A percentile compares a stretch with the other conserved stretches of the same genome.
Conservation (phyloP, 2,113 vertebrate species). For the Oryzias curvinotus region DNA sequence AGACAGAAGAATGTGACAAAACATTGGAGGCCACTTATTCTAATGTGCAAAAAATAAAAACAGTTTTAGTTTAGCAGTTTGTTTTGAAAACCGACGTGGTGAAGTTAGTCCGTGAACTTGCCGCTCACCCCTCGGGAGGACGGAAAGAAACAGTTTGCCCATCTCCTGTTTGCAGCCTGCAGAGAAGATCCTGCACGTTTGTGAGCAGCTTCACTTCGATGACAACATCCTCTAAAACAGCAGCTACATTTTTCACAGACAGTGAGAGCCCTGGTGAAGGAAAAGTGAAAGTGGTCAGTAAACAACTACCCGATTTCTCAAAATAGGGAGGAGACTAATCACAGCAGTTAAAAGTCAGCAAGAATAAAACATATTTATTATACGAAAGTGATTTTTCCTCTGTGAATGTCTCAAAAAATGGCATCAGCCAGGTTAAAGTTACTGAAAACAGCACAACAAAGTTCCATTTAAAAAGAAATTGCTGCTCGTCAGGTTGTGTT, state of each 20-base stretch:
- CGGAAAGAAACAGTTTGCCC: conserved; percentile 79
- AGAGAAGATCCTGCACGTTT: conserved; percentile 80
- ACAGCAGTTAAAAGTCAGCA: background rate
- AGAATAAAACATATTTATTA: too few species aligned
- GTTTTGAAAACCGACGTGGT: too few species aligned
- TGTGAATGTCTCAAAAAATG: too few species aligned
- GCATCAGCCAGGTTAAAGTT: too few species aligned
- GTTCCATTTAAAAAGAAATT: too few species aligned
- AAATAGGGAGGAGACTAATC: background rate
- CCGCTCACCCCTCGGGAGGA: conserved; percentile 72
- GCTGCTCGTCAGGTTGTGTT: too few species aligned
- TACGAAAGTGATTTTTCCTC: too few species aligned
- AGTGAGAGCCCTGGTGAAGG: conserved; percentile 79
- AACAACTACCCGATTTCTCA: conserved; percentile 30
- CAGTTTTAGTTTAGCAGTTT: too few species aligned
- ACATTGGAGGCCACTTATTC: too few species aligned
- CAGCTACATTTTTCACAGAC: conserved; percentile 55
- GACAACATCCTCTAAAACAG: conserved; percentile 75
- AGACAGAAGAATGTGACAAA: too few species aligned
- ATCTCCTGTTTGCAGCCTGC: conserved; percentile 82
- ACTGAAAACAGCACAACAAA: too few species aligned
- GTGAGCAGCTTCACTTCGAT: conserved; percentile 82
- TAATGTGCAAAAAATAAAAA: too few species aligned
- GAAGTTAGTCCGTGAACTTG: background rate
- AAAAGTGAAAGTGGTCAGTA: background rate